These are phyloP conservation scores for Patiria pectinifera DNA, from an alignment of 53 echinoderm and acorn worm species.

Conservation along the genomic window DNA sequence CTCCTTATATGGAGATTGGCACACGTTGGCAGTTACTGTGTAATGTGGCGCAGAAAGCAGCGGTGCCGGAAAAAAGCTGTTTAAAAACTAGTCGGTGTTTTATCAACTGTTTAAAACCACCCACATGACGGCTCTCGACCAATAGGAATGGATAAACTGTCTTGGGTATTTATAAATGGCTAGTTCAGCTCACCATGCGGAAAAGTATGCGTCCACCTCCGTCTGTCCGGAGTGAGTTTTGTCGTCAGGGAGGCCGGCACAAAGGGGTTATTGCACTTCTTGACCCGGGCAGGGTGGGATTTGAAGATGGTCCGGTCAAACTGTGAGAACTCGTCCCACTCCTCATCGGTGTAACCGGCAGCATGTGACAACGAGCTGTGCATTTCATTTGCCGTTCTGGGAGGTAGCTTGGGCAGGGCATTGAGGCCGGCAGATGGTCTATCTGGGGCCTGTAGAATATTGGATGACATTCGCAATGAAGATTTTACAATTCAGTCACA, in stretches of 20 bases:
- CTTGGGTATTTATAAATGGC: too few species aligned
- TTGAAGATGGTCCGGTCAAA: slow-evolving; percentile 80
- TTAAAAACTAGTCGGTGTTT: too few species aligned
- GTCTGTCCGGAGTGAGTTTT: slow-evolving; percentile 82
- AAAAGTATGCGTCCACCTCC: slow-evolving; percentile 95
- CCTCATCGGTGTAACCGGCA: slow-evolving; percentile 43
- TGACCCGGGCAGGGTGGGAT: slow-evolving; percentile 26
- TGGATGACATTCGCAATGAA: not conserved
- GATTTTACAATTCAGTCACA: too few species aligned
- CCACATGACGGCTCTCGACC: too few species aligned
- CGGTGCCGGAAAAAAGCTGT: too few species aligned
- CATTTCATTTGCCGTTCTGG: slow-evolving; percentile 7
- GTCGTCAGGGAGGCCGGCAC: slow-evolving; percentile 71
- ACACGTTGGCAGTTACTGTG: too few species aligned
- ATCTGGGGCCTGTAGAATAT: not conserved
- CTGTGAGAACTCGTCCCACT: slow-evolving; percentile 66
- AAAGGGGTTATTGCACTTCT: slow-evolving; percentile 84
- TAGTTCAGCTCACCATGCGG: slow-evolving; percentile 89
- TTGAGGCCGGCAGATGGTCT: not conserved
- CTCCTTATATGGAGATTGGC: too few species aligned
- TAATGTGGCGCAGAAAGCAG: too few species aligned
- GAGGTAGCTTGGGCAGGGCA: slow-evolving; percentile 52
- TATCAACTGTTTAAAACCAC: too few species aligned
- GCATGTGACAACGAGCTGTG: slow-evolving; percentile 11
- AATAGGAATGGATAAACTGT: too few species aligned